A percentile compares a stretch with the other conserved stretches of the same genome.
Evolutionary conservation across 1,140 invertebrate species (phyloP).

Genomic region (Heliconius nattereri): DNA sequence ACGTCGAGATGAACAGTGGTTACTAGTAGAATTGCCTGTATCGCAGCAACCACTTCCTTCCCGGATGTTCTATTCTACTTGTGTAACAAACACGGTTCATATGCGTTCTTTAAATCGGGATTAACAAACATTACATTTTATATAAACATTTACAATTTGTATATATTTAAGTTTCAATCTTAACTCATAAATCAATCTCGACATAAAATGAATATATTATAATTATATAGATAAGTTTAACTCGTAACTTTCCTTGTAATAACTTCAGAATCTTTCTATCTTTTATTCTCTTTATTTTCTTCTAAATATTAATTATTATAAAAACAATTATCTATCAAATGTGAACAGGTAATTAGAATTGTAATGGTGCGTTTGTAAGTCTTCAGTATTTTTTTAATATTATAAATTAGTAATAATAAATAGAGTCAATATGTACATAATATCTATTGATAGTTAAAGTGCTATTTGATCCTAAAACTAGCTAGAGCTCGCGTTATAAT

Average conservation of each 20-base stretch:
- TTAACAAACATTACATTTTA: background rate
- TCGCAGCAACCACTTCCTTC: background rate
- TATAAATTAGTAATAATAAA: no score
- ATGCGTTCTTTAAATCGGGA: background rate
- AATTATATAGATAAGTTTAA: background rate
- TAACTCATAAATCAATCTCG: no score
- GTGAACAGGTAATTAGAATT: no score
- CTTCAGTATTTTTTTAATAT: no score
- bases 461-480: background rate
- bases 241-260: no score
- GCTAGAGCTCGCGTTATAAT: background rate
- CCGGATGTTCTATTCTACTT: constrained; percentile 8
- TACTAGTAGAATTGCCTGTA: background rate
- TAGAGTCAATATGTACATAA: no score
- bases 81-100: background rate
- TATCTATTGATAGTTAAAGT: no score
- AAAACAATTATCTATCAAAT: no score
- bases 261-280: no score
- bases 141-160: background rate
- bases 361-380: no score
- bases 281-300: no score
- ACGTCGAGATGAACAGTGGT: constrained; percentile 8
- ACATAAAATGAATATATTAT: background rate
- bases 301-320: no score
- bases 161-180: background rate